Conservation (phyloP, 2,113 vertebrate species). For the Dasyornis broadbenti region DNA sequence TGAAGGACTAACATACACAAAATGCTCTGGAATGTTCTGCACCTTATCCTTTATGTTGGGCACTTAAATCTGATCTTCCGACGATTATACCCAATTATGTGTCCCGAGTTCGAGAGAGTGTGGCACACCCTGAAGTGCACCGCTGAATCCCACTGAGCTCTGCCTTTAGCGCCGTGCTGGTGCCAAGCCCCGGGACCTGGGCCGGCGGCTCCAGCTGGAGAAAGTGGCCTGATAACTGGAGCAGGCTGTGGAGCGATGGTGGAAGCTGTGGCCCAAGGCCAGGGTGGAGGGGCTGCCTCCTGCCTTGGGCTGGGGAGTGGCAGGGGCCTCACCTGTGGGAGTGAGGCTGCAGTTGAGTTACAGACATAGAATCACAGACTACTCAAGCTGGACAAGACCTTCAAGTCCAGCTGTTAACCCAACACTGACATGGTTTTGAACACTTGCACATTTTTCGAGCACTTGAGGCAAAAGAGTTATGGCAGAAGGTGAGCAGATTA, state of each 20-base stretch:
- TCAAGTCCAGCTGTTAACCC: not conserved
- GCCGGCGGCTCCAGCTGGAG: not conserved
- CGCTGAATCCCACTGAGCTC: not conserved
- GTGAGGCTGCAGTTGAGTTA: fast-evolving
- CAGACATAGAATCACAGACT: not conserved
- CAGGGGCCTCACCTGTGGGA: not conserved
- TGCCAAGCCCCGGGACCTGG: no score
- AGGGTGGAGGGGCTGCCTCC: fast-evolving
- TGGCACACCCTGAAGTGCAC: fast-evolving
- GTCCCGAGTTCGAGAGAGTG: not conserved
- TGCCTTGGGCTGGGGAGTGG: no score
- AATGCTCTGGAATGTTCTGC: not conserved
- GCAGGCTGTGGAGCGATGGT: fast-evolving
- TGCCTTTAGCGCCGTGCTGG: not conserved
- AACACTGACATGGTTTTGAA: not conserved
- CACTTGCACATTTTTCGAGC: not conserved
- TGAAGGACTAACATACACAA: not conserved
- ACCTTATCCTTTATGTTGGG: not conserved
- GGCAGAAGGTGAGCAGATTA: not conserved
- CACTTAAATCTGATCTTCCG: not conserved
- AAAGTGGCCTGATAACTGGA: fast-evolving
- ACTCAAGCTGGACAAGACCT: not conserved
- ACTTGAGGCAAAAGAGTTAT: not conserved
- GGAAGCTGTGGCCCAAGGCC: not conserved
- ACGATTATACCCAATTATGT: not conserved